Evolutionary conservation across 2,888 invertebrate species (phyloP).

Genomic region (Polyommatus iphigenia): DNA sequence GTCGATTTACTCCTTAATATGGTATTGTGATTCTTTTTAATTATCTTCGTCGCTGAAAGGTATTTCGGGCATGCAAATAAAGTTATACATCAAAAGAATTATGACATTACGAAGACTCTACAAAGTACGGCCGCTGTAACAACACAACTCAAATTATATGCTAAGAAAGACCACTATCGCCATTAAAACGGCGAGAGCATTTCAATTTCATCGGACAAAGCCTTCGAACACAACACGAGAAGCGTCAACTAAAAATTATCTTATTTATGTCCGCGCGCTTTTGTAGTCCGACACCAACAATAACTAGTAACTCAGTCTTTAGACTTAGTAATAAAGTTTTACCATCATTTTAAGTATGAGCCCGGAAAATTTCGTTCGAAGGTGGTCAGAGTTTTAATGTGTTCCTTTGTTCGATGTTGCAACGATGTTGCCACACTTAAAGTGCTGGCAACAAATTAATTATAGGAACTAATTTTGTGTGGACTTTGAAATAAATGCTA

Average conservation of each 20-base stretch:
- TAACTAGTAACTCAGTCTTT: constrained; percentile 37
- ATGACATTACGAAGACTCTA: neutral
- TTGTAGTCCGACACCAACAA: constrained; percentile 40
- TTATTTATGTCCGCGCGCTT: constrained; percentile 34
- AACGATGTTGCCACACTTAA: constrained; percentile 32
- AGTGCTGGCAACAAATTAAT: constrained; percentile 29
- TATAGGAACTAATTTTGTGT: constrained; percentile 30
- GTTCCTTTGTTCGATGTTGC: constrained; percentile 32
- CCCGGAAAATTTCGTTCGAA: constrained; percentile 22
- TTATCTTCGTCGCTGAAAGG: neutral
- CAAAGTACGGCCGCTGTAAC: neutral
- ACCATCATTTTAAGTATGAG: constrained; percentile 33
- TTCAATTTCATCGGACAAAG: constrained; percentile 31
- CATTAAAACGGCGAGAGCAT: constrained; percentile 21
- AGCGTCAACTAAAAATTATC: constrained; percentile 43
- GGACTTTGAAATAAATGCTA: constrained; percentile 26
- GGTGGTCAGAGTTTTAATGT: constrained; percentile 27
- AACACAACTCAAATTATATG: constrained; percentile 8
- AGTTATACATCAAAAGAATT: neutral
- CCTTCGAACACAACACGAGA: constrained; percentile 36
- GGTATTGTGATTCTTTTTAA: neutral
- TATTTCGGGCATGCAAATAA: neutral
- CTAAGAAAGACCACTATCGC: neutral
- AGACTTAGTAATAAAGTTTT: constrained; percentile 32
- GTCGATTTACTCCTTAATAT: neutral